Evolutionary conservation across 2,797 vertebrate species (phyloP).

Genomic region (Tiaroga cobitis): DNA sequence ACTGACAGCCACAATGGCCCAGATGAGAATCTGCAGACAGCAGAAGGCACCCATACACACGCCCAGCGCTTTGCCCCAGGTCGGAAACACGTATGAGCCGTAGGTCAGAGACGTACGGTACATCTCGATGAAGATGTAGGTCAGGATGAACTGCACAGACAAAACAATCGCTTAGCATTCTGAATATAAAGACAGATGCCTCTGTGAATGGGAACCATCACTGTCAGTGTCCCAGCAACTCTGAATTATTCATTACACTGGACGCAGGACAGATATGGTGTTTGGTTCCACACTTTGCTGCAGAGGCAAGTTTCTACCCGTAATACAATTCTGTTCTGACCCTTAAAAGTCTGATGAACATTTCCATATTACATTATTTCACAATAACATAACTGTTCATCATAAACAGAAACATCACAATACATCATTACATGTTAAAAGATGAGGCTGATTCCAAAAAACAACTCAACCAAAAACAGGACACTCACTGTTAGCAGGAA

Average conservation of each 20-base stretch:
- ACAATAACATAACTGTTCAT: not conserved
- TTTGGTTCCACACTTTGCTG: constrained; percentile 36
- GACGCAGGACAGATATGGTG: constrained; percentile 39
- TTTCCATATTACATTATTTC: no score
- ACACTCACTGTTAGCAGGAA: constrained; percentile 81
- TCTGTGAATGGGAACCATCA: constrained; percentile 4
- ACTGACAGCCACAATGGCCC: constrained; percentile 79
- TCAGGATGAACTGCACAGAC: constrained; percentile 78
- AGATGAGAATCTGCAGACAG: constrained; percentile 85
- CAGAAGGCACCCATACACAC: constrained; percentile 80
- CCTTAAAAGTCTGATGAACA: not conserved
- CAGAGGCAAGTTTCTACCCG: not conserved
- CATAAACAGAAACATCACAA: not conserved
- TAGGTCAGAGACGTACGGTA: constrained; percentile 78
- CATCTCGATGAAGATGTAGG: constrained; percentile 85
- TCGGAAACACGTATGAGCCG: constrained; percentile 78
- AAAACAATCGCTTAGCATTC: constrained; percentile 31
- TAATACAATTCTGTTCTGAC: not conserved
- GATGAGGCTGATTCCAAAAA: constrained; percentile 1
- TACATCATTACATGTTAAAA: not conserved
- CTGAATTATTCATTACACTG: constrained; percentile 65
- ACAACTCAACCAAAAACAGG: not conserved
- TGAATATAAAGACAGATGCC: constrained; percentile 6
- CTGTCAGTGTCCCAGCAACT: constrained; percentile 50
- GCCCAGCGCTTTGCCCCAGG: constrained; percentile 82